Base-by-base conservation (phyloP, 2,888 invertebrate genomes). In the Anodontia alba region DNA sequence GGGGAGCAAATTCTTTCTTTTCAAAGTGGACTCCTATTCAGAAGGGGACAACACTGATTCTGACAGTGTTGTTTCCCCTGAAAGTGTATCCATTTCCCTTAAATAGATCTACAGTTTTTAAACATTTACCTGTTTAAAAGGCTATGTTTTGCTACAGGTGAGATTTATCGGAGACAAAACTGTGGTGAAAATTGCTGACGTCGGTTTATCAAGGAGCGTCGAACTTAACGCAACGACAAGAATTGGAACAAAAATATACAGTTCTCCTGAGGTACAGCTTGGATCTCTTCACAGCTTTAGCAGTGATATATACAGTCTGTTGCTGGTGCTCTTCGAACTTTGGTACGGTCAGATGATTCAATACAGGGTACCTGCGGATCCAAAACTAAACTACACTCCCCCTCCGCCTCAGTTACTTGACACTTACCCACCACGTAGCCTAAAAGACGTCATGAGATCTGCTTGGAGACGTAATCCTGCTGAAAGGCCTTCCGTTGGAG, bases 171-270 rank as follows among this genome's bases (percentile, higher is more conserved):
- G 26, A 38, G 29, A 23, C 10, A 29, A 36, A 23, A 42, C 51
- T 3, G 38, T 57, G 0, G 57, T 73, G 26, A 57, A 73, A 26
- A 54, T 73, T 23, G 73, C 73, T 1, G 73, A 73, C 36, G 42
- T 73, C 15, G 73, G 73, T 12, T 38, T 73, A 26, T 73, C 73
- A 8, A 26, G 57, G 23, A 23, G 42, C 17, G 42, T 42, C 26
- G 29, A 36, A 17, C 73, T 73, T 31, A 73, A 38, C 20, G 20
- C 36, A 5, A 73, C 73, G 2, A 36, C 38, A n/a, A n/a, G 42
- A 38, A 26, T 36, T 20, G 42, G 42, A 15, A 29, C 73, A 8
- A 33, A 38, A 26, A 23, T 33, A 2, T 62, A 62, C 33, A 62
- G 62, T 33, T 7, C 62, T 3, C 62, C 62, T 7, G 62, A 62